Evolutionary conservation across 2,888 invertebrate species (phyloP).

Genomic region (Sympetrum striolatum): DNA sequence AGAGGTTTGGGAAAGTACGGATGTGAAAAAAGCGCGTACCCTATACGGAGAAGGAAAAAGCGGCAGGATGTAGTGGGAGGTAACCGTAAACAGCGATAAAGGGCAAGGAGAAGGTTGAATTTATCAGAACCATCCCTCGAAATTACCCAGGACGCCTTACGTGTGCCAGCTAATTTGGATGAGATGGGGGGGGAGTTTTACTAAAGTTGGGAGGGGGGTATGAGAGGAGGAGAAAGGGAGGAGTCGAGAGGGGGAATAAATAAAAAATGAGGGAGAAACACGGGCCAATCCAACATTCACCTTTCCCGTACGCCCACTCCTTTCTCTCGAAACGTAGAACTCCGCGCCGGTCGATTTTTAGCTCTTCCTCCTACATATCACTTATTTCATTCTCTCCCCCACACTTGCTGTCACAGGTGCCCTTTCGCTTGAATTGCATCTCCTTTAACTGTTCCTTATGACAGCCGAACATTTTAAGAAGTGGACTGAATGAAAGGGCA

Average conservation of each 20-base stretch:
- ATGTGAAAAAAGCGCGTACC: background rate
- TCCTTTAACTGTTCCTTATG: too few relatives aligned
- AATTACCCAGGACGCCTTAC: conserved; percentile 40
- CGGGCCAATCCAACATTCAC: conserved; percentile 32
- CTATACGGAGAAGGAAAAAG: background rate
- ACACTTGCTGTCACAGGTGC: background rate
- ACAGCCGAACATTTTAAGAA: too few relatives aligned
- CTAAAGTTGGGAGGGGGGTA: background rate
- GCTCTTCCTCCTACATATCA: background rate
- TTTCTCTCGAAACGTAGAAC: background rate
- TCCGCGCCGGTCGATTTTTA: conserved; percentile 2
- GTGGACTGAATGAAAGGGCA: too few relatives aligned
- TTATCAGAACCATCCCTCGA: conserved; percentile 29
- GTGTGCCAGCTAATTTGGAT: conserved; percentile 38
- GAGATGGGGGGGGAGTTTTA: background rate
- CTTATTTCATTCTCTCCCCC: background rate
- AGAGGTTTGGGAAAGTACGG: background rate
- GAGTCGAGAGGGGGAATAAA: background rate
- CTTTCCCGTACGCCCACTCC: background rate
- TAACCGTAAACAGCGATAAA: background rate
- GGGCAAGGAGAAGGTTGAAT: background rate
- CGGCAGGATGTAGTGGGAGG: background rate
- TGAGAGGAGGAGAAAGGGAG: background rate
- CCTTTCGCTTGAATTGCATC: too few relatives aligned
- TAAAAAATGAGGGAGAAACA: conserved; percentile 36